Evolutionary conservation across 2,888 invertebrate genomes (phyloP).

Genomic region (Scaptomyza reducta): DNA sequence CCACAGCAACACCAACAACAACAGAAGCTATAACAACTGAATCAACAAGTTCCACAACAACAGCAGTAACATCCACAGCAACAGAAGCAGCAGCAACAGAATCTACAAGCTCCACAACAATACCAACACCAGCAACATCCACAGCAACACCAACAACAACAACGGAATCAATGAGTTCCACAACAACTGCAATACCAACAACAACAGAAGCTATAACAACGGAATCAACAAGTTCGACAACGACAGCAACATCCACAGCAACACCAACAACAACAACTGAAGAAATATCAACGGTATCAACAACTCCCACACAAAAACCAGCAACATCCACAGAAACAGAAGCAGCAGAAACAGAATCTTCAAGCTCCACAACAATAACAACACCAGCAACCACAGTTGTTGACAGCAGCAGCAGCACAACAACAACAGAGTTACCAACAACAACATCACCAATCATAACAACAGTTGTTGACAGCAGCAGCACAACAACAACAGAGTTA

Average conservation of each 20-base stretch:
- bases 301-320: not conserved
- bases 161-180: not conserved
- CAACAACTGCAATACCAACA: not conserved
- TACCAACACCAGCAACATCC: no score
- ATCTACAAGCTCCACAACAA: constrained; percentile 3
- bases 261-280: not conserved
- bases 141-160: no score
- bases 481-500: constrained; percentile 1
- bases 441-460: not conserved
- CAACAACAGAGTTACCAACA: constrained; percentile 7
- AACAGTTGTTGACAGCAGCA: no score
- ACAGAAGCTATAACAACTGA: constrained; percentile 2
- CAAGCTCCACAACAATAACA: not conserved
- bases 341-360: not conserved
- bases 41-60: constrained; percentile 13
- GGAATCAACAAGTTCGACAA: not conserved
- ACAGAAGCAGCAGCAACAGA: constrained; percentile 4
- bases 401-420: constrained; percentile 23
- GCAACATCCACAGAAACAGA: constrained; percentile 31
- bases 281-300: not conserved
- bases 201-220: no score
- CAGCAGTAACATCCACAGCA: constrained; percentile 10
- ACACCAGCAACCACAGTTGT: constrained; percentile 24
- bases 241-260: constrained; percentile 6
- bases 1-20: not conserved